phyloP scores from a whole-genome alignment of 1,140 invertebrate species.

The Papilio xuthus region DNA sequence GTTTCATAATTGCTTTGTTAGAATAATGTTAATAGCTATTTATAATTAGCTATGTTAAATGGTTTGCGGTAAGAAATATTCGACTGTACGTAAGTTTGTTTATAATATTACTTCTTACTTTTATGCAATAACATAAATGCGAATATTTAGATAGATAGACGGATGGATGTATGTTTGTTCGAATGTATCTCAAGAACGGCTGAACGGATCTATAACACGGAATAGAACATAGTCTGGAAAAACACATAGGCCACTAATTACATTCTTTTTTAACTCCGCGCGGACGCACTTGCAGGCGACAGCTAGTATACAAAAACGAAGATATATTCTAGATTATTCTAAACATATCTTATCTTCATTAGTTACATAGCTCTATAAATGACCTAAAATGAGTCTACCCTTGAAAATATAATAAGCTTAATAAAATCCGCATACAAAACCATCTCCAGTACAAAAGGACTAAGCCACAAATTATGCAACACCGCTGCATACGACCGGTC shows the following conservation, averaged over 20 bases:
- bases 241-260: no score
- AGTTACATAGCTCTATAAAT: neutral
- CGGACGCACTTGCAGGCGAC: no score
- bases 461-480: slow-evolving; percentile 49
- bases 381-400: neutral
- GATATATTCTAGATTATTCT: slow-evolving; percentile 5
- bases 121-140: no score
- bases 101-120: no score
- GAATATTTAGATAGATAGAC: no score
- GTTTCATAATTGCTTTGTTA: slow-evolving; percentile 1
- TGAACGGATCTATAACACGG: no score
- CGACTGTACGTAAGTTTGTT: neutral
- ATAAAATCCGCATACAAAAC: slow-evolving; percentile 22
- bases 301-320: no score
- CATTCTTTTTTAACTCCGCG: no score
- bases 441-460: slow-evolving; percentile 37
- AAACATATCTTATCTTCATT: neutral
- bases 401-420: slow-evolving; percentile 24
- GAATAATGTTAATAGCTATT: neutral
- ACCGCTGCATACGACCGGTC: slow-evolving; percentile 56
- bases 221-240: no score
- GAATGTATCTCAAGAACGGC: no score
- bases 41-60: neutral
- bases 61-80: neutral
- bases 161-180: no score